These are phyloP conservation scores for Dryobates pubescens DNA, from an alignment of 2,797 vertebrate species.

Conservation along the genomic window DNA sequence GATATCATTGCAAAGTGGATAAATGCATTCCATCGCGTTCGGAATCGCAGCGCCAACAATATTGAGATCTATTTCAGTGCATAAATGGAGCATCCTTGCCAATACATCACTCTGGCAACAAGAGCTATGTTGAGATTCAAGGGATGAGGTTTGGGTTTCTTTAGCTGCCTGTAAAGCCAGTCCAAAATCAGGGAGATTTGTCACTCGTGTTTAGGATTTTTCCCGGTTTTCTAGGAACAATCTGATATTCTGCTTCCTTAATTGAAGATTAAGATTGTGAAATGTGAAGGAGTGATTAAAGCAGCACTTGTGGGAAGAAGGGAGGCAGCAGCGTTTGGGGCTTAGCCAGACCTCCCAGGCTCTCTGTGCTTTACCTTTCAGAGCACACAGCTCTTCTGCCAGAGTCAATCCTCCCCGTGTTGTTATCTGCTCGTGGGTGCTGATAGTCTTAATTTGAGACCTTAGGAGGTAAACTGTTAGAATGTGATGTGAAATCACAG, in stretches of 20 bases:
- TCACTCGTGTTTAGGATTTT: background rate
- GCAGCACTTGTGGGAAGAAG: conserved; percentile 42
- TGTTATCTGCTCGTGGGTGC: accelerated
- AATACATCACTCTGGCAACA: conserved; percentile 35
- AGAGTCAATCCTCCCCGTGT: background rate
- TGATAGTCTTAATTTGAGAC: background rate
- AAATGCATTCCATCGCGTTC: background rate
- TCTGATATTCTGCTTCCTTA: conserved; percentile 15
- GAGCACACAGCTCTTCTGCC: background rate
- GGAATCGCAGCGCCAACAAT: background rate
- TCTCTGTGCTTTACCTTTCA: background rate
- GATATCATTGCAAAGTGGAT: conserved; percentile 44
- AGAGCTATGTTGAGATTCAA: background rate
- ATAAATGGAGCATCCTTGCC: conserved; percentile 20
- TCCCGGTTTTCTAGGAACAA: background rate
- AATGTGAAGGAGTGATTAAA: conserved; percentile 54
- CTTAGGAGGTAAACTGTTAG: background rate
- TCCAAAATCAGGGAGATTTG: background rate
- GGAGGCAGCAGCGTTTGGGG: conserved; percentile 29
- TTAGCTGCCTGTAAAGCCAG: background rate
- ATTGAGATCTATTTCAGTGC: conserved; percentile 43
- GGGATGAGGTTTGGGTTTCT: background rate
- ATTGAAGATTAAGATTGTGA: conserved; percentile 54
- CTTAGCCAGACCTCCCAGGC: conserved; percentile 62
- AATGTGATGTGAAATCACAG: background rate